Percentiles rank a stretch among this genome's conserved stretches.
Evolutionary conservation across 2,797 vertebrate genomes (phyloP).

Genomic region (Momotus momota): DNA sequence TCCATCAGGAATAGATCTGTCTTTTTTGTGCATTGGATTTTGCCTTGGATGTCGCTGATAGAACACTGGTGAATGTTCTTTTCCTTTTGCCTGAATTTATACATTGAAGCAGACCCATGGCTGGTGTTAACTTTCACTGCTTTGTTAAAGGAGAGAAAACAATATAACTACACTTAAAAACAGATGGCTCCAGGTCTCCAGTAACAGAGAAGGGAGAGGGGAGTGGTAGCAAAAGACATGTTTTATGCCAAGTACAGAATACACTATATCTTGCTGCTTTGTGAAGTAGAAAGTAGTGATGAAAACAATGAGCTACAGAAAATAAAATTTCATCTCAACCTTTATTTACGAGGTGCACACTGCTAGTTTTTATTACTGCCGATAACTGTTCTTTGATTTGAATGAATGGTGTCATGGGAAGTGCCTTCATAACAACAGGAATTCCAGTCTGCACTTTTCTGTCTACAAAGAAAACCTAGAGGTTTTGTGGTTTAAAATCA

Average conservation of each 20-base stretch:
- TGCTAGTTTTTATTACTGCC: background rate
- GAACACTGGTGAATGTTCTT: accelerated
- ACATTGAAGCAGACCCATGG: background rate
- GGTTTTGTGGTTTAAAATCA: background rate
- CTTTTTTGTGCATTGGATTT: background rate
- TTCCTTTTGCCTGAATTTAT: background rate
- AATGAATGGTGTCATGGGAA: background rate
- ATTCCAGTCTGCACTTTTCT: background rate
- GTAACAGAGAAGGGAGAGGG: background rate
- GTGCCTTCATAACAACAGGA: background rate
- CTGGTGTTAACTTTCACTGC: background rate
- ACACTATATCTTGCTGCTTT: background rate
- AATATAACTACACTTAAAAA: background rate
- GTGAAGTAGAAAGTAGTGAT: background rate
- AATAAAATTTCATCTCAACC: background rate
- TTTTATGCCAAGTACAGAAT: background rate
- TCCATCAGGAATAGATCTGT: background rate
- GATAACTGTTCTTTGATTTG: background rate
- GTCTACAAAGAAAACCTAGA: background rate
- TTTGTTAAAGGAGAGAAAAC: background rate
- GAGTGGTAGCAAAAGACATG: background rate
- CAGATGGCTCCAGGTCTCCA: background rate
- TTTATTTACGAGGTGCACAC: background rate
- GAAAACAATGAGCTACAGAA: background rate
- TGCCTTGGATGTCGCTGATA: background rate